Base-by-base conservation (phyloP, 2,113 vertebrate genomes). In the Lophura nycthemera region DNA sequence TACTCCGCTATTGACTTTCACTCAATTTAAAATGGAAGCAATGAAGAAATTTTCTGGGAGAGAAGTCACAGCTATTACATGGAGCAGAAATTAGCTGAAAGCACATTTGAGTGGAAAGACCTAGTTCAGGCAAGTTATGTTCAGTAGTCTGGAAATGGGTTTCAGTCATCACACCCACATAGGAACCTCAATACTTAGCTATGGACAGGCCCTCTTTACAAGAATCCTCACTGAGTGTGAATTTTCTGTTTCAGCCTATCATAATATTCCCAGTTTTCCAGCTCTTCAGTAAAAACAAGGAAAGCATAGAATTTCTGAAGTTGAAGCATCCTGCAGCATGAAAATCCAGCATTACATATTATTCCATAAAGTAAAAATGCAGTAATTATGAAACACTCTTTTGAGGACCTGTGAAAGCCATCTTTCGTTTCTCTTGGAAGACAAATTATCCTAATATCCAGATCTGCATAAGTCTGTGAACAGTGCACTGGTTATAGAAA, bases 301-400 rank as follows among this genome's bases (percentile, higher is more conserved):
- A 36, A 61, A 69, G 73, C 42, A 1, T 19, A 7, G 2, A 30
- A 11, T 81, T 85, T 90, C 50, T 81, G 60, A 71, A 61, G 8
- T 10, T 48, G 56, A 77, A 34, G 0, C 12, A 65, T 1, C 16
- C 32, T 32, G 2, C 1, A 4, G 19, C n/a, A 50, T 56, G 45
- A 90, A 67, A 72, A 60, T 1, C 1, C 1, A 76, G 52, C 30
- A 47, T 15, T 5, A 24, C 3, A 2, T 83, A 15, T 16, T 69
- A 52, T 2, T 19, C 15, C 9, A 20, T 71, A 27, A 40, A 10
- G 25, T 32, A 34, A 52, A 79, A 65, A 9, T 22, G 36, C 15
- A 50, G 32, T 6, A 56, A 4, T 38, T 50, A 29, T 10, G 3
- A 11, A 8, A 32, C 2, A 21, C 3, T 5, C 4, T 65, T 82